Evolutionary conservation across 2,888 invertebrate genomes (phyloP), one percentile per base, ranked within the genome.

Genomic region (Heliconius ismenius): DNA sequence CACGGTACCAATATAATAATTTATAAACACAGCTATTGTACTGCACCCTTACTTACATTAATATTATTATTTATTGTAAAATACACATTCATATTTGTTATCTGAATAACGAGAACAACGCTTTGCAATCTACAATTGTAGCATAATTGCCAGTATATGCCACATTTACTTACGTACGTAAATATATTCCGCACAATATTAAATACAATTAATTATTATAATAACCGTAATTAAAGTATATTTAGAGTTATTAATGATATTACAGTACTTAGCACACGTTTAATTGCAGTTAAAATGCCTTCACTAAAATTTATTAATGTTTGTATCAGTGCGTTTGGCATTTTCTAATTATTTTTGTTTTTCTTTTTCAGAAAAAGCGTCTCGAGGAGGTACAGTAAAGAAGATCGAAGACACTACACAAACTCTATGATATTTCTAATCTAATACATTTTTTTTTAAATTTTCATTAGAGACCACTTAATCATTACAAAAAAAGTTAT

Each of bases 311-410:
- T 54, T 54, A 39, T 39, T 62, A 70, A 39, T 73, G 39, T 26
- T 62, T 62, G 21, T 10, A 21, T 39, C 39, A 39, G 13, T 9
- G 32, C 1, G 11, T 36, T 39, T 4, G 43, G 24, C 43, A 60
- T 6, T 13, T 39, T 26, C 21, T 73, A 58, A 76, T 39, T 28
- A 3, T 58, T 39, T 73, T 85, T 89, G 89, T 89, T 90, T 94
- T 92, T 91, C 88, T 94, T 95, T 96, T 96, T 84, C 96, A 97
- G 97, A 96, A 95, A 95, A 96, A 96, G 94, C 96, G 96, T 94
- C 95, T 96, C 95, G 96, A 97, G 93, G 97, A 97, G 96, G 97
- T 96, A 94, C 92, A 87, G 90, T 90, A 88, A 74, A 79, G 80
- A 79, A 79, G 83, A 85, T 80, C 82, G 80, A 74, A 80, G 73